phyloP scores from a whole-genome alignment of 2,113 vertebrate species.

The Vombatus ursinus region DNA sequence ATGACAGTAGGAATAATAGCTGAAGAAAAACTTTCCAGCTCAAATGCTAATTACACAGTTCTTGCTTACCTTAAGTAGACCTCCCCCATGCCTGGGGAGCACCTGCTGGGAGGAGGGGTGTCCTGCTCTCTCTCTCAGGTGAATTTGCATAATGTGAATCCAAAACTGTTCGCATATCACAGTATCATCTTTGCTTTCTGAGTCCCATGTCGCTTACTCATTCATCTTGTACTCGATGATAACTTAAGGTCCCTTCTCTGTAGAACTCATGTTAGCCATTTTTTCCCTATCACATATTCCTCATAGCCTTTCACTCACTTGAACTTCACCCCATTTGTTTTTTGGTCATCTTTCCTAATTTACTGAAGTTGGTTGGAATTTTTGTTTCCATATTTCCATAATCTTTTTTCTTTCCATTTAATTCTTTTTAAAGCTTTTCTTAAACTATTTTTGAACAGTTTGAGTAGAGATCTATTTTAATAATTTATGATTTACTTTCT shows the following conservation, averaged over 20 bases:
- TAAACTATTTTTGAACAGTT: slow-evolving; percentile 15
- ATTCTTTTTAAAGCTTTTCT: slow-evolving; percentile 12
- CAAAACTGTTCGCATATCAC: neutral
- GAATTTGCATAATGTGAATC: neutral
- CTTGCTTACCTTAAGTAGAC: neutral
- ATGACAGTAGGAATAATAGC: neutral
- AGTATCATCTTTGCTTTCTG: neutral
- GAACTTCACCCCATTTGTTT: neutral
- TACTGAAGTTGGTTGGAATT: neutral
- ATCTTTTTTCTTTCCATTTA: neutral
- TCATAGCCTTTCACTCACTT: neutral
- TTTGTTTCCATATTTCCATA: slow-evolving; percentile 27
- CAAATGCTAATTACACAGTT: neutral
- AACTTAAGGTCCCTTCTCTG: neutral
- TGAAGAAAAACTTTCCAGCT: neutral
- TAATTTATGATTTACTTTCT: slow-evolving; percentile 38
- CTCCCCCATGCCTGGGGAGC: no score
- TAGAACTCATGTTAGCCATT: neutral
- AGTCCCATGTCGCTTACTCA: neutral
- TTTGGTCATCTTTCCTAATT: slow-evolving; percentile 12
- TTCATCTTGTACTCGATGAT: neutral
- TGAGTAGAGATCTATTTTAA: slow-evolving; percentile 9
- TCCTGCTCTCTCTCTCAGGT: neutral
- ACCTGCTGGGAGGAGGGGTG: no score
- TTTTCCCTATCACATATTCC: neutral